phyloP scores from a whole-genome alignment of 1,140 invertebrate genomes.

The Cherax quadricarinatus region DNA sequence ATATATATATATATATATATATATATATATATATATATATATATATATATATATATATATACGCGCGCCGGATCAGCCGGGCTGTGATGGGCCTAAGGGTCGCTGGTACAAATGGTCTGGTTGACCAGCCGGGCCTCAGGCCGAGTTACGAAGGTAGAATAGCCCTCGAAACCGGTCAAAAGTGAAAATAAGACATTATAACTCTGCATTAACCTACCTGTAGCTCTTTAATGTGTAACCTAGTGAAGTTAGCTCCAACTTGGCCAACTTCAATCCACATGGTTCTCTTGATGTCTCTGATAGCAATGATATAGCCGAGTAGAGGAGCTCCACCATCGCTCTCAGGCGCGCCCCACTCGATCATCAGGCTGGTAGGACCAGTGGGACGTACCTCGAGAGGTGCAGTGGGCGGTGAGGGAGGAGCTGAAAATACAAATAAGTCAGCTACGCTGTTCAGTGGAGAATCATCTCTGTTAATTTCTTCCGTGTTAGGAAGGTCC shows the following conservation, averaged over 20 bases:
- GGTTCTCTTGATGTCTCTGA: conserved; percentile 92
- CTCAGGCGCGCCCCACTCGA: conserved; percentile 96
- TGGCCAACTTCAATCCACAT: conserved; percentile 98
- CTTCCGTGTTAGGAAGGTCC: background rate
- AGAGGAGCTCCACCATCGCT: conserved; percentile 94
- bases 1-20: too few relatives aligned
- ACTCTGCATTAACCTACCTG: conserved; percentile 78
- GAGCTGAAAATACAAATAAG: conserved; percentile 80
- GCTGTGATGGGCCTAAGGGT: too few relatives aligned
- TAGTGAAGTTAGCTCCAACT: conserved; percentile 88
- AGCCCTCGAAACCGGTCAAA: too few relatives aligned
- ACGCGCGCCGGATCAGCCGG: too few relatives aligned
- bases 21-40: too few relatives aligned
- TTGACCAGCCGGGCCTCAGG: too few relatives aligned
- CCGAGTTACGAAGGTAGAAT: too few relatives aligned
- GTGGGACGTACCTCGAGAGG: conserved; percentile 90
- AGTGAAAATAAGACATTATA: too few relatives aligned
- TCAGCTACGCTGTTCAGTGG: background rate
- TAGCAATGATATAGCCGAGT: conserved; percentile 93
- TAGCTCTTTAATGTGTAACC: conserved; percentile 88
- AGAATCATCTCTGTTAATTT: background rate
- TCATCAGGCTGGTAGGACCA: conserved; percentile 88
- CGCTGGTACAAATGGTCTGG: too few relatives aligned
- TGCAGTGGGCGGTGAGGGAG: conserved; percentile 92
- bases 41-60: too few relatives aligned